Percentiles rank a stretch among this genome's conserved stretches.
These are phyloP conservation scores for Eupithecia tripunctaria DNA, from an alignment of 2,888 invertebrate species.

Conservation along the genomic window DNA sequence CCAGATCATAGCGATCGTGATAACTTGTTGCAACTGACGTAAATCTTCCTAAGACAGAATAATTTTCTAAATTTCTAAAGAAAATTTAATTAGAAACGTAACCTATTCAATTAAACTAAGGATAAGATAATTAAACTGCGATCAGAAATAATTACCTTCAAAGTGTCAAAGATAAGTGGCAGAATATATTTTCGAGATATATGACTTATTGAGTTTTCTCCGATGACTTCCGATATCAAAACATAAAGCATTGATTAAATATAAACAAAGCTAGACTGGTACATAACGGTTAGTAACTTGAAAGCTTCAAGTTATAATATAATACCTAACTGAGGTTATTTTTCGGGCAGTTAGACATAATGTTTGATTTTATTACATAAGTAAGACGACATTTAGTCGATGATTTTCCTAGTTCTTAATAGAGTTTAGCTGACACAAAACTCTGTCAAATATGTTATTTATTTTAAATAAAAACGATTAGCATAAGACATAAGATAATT, in stretches of 20 bases:
- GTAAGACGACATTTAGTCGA: not conserved
- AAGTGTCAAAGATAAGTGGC: conserved; percentile 12
- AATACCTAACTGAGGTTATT: not conserved
- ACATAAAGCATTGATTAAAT: not conserved
- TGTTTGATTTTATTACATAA: not conserved
- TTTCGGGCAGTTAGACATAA: not conserved
- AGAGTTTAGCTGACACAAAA: not conserved
- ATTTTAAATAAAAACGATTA: not conserved
- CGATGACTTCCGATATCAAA: conserved; percentile 12
- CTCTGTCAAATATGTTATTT: not conserved
- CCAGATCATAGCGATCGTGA: conserved; percentile 3
- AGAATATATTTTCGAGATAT: conserved; percentile 12
- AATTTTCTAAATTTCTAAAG: conserved; percentile 16
- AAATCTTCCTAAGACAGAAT: conserved; percentile 7
- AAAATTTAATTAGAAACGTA: conserved; percentile 13
- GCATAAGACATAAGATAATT: not conserved
- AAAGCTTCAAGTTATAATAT: not conserved
- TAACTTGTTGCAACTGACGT: conserved; percentile 4
- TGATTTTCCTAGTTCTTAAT: not conserved
- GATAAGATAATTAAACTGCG: conserved; percentile 2
- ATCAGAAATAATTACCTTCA: conserved; percentile 10
- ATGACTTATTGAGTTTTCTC: conserved; percentile 14
- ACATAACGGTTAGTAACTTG: not conserved
- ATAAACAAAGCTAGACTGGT: not conserved
- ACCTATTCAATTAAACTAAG: conserved; percentile 10